Base-by-base conservation (phyloP, 2,888 invertebrate species). In the Stictocephala bisonia region DNA sequence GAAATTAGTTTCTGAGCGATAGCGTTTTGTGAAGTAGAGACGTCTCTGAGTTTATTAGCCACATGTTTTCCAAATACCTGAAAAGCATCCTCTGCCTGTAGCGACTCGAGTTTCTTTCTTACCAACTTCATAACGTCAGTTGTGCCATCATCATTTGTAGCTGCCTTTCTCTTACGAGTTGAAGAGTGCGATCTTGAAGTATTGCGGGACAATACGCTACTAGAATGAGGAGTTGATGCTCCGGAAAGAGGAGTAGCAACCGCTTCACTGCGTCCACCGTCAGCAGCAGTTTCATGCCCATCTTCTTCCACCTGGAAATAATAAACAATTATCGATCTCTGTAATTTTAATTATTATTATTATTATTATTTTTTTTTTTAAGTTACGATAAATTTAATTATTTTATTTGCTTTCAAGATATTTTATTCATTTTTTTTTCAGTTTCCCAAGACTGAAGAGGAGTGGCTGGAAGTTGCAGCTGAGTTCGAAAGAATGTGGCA, bases 401-500 rank as follows among this genome's bases (percentile, higher is more conserved):
- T 58, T 41, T 2, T 41, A 58, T 29, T 22, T 31, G 35, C 66
- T 29, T 41, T 26, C 18, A 50, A n/a, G 20, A 24, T 1, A 20
- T 27, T 15, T 31, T 24, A 24, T 4, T 50, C 18, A 31, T 7
- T 41, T 58, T 67, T 27, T 11, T 72, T 76, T 22, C 69, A 76
- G 75, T 48, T 75, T 67, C 75, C 77, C 0, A 71, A 35, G n/a
- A 68, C 76, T 53, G 53, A 26, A 26, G 50, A 74, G 31, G 74
- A 77, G 40, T 76, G 78, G 76, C 11, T 70, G 11, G 44, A 51
- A 26, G 41, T 76, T 70, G 68, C 75, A 22, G 29, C 44, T 67
- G 67, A 13, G 41, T 78, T 77, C 40, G 60, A 77, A 51, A 71
- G 9, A 27, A 70, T n/a, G 72, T 80, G 80, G 78, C 77, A 80